Evolutionary conservation across 2,113 vertebrate genomes (phyloP).

Genomic region (Rhinolophus sinicus): DNA sequence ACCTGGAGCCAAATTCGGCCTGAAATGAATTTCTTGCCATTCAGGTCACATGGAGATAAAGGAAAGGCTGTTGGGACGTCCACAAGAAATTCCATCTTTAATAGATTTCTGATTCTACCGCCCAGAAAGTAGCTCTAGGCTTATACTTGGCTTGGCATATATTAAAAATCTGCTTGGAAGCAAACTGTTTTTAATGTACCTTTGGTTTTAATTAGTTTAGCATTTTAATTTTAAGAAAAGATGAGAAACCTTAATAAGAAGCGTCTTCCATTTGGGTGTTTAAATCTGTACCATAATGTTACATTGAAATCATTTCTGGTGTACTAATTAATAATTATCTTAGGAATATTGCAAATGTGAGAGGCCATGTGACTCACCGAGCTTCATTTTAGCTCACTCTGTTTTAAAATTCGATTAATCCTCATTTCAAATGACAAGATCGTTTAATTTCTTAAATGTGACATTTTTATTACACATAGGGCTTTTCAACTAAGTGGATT

Average conservation of each 20-base stretch:
- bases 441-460: slow-evolving; percentile 49
- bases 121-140: slow-evolving; percentile 6
- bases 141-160: slow-evolving; percentile 47
- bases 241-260: slow-evolving; percentile 56
- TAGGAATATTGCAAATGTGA: slow-evolving; percentile 41
- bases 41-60: neutral
- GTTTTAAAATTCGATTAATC: slow-evolving; percentile 59
- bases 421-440: slow-evolving; percentile 59
- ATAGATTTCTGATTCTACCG: slow-evolving; percentile 17
- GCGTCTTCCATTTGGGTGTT: slow-evolving; percentile 60
- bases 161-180: slow-evolving; percentile 77
- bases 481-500: slow-evolving; percentile 20
- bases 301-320: slow-evolving; percentile 40
- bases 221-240: slow-evolving; percentile 78
- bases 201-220: slow-evolving; percentile 79
- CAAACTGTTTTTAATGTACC: slow-evolving; percentile 71
- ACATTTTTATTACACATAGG: slow-evolving; percentile 31
- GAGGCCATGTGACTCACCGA: slow-evolving; percentile 58
- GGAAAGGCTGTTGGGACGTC: rapidly evolving
- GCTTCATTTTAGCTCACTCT: neutral
- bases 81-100: slow-evolving; percentile 41
- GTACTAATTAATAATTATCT: slow-evolving; percentile 76
- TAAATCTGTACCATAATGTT: slow-evolving; percentile 52
- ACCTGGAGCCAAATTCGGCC: rapidly evolving
- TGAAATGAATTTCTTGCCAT: neutral